Conservation (phyloP, 1,140 invertebrate species). For the Lutraria rhynchaena region DNA sequence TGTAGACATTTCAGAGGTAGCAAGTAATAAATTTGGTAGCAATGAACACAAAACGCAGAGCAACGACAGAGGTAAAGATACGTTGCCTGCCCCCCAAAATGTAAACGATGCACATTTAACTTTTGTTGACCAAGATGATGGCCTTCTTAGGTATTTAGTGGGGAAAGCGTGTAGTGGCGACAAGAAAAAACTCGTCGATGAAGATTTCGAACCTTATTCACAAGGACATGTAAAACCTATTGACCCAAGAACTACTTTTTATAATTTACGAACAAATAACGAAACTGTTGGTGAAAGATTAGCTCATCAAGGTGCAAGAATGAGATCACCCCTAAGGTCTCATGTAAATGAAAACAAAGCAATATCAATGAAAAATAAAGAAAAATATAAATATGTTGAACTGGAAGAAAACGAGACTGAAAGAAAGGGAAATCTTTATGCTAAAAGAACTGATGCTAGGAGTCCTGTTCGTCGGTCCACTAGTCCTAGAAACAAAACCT, state of each 20-base stretch:
- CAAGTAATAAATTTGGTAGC: no score
- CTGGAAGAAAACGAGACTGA: not conserved
- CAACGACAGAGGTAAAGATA: no score
- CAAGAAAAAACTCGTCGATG: not conserved
- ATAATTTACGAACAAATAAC: no score
- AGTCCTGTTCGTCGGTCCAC: not conserved
- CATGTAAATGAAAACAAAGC: no score
- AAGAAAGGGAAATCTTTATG: not conserved
- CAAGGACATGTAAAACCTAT: not conserved
- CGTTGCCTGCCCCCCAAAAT: no score
- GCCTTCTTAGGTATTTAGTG: not conserved
- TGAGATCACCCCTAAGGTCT: no score
- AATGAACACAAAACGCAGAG: no score
- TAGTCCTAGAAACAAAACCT: no score
- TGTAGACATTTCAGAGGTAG: no score
- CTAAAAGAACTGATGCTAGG: not conserved
- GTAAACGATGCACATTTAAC: constrained; percentile 7
- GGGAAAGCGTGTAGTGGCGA: not conserved
- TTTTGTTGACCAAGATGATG: constrained; percentile 12
- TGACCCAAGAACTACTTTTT: not conserved
- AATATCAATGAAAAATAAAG: no score
- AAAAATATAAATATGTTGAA: no score
- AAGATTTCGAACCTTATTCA: not conserved
- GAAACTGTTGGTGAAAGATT: not conserved
- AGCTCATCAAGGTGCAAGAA: not conserved